Evolutionary conservation across 2,888 invertebrate species (phyloP).

Genomic region (Lamellibrachia satsuma): DNA sequence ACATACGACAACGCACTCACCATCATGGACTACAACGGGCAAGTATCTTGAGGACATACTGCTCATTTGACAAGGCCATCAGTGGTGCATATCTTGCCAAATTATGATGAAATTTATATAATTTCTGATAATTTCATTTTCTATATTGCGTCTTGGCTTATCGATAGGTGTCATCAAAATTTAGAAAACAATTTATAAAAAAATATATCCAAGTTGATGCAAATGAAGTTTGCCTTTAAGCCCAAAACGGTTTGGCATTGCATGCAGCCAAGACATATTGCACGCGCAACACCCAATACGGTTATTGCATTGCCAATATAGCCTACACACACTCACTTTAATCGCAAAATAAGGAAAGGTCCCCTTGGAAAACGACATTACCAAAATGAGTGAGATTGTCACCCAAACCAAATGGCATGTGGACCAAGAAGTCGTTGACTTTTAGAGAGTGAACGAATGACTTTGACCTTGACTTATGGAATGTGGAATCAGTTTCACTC

Average conservation of each 20-base stretch:
- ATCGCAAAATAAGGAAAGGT: not conserved
- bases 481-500: too few species aligned
- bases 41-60: conserved; percentile 44
- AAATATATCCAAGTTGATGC: not conserved
- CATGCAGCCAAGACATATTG: not conserved
- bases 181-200: too few species aligned
- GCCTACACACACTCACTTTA: not conserved
- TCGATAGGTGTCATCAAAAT: too few species aligned
- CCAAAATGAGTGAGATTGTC: not conserved
- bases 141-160: too few species aligned
- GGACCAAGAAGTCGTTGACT: too few species aligned
- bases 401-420: too few species aligned
- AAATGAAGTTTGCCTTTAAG: not conserved
- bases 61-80: not conserved
- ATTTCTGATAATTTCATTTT: too few species aligned
- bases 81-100: too few species aligned
- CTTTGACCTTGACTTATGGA: too few species aligned
- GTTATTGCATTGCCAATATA: not conserved
- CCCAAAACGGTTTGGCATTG: not conserved
- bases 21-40: conserved; percentile 77
- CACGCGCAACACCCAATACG: not conserved
- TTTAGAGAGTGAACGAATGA: too few species aligned
- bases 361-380: not conserved
- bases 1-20: conserved; percentile 73
- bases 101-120: too few species aligned